Base-by-base conservation (phyloP, 2,113 vertebrate species). In the Erythrolamprus reginae region DNA sequence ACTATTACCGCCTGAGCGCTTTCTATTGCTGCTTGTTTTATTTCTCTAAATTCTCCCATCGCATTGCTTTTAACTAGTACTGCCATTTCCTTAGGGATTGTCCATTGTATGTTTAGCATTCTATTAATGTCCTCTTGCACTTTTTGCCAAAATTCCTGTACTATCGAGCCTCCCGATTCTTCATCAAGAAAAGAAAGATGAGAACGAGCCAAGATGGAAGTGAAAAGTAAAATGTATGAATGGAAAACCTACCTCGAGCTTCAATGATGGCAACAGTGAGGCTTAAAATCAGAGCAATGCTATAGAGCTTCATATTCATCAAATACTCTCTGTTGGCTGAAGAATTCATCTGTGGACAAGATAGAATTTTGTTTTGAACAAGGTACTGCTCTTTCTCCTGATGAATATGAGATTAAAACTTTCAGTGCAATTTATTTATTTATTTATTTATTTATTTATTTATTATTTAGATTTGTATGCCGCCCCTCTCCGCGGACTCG, bases 191-290 rank as follows among this genome's bases (percentile, higher is more conserved):
- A 26, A 2, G 23, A 24, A 26, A 4, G 2, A 0, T 3, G 21
- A 28, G 42, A 0, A 3, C 88, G 33, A 15, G 12, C 77, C 65
- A 77, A 50, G 83, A 55, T 5, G 2, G 24, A 42, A 50, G 15
- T 91, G 90, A 61, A 2, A 85, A 1, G 84, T 48, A 23, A 45
- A 24, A 55, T 42, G 3, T 19, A 87, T 24, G 47, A 84, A 90
- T 86, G 88, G 65, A 12, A 92, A 86, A 92, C 93, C 95, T 89
- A 97, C 97, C 95, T 90, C 23, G 65, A 82, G 86, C n/a, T 45
- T 38, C 87, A 50, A 89, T 86, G 33, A 26, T 2, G 0, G 1
- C 0, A 90, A 89, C 88, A 8, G 42, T 47, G 86, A 93, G 87
- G 87, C 17, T 65, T 26, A 96, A 51, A 23, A 21, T 51, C 91